These are phyloP conservation scores for Tychaedon coryphoeus DNA, from an alignment of 2,113 vertebrate species.

Conservation along the genomic window DNA sequence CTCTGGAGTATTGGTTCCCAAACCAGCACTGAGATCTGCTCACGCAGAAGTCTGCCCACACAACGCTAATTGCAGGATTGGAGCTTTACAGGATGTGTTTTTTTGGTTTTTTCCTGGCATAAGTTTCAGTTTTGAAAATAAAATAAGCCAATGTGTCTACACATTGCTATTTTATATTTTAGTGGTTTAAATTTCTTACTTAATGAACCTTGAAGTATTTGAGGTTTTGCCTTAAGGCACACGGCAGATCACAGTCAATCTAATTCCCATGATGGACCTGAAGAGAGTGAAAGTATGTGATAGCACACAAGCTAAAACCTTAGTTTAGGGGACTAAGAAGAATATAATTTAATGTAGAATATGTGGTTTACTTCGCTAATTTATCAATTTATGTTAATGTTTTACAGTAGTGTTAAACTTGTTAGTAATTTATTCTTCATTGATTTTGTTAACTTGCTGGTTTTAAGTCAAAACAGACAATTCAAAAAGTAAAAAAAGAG, in stretches of 20 bases:
- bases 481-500: not conserved
- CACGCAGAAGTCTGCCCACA: not conserved
- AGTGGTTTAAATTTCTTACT: constrained; percentile 22
- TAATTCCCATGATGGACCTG: not conserved
- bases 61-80: not conserved
- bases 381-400: not conserved
- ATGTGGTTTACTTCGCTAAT: not conserved
- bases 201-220: constrained; percentile 44
- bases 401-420: not conserved
- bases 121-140: constrained; percentile 33
- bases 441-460: not conserved
- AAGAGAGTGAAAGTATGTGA: not conserved
- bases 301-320: not conserved
- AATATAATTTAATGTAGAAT: not conserved
- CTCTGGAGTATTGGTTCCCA: not conserved
- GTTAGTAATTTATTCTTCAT: not conserved
- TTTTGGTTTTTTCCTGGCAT: not conserved
- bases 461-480: not conserved
- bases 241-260: not conserved
- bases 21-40: not conserved
- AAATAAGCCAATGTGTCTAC: not conserved
- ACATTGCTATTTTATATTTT: not conserved
- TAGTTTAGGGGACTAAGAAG: constrained; percentile 3
- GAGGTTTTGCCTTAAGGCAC: constrained; percentile 42
- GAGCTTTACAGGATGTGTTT: not conserved